These are phyloP conservation scores for Synodontis membranacea DNA, from an alignment of 2,113 vertebrate genomes.

Conservation along the genomic window DNA sequence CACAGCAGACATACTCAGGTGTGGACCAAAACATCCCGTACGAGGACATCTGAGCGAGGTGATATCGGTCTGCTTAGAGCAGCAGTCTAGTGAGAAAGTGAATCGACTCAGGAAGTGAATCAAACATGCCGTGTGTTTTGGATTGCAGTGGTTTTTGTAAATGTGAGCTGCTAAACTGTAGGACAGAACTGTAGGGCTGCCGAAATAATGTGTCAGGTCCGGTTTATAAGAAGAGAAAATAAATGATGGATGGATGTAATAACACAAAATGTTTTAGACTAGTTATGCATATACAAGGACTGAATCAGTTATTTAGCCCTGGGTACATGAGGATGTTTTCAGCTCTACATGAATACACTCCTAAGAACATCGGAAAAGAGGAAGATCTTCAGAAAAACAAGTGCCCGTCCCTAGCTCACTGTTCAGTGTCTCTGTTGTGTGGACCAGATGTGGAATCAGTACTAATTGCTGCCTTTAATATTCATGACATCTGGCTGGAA, in stretches of 20 bases:
- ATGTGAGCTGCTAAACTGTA: neutral
- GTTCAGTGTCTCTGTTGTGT: neutral
- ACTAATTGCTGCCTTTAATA: slow-evolving; percentile 29
- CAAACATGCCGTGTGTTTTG: neutral
- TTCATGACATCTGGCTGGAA: slow-evolving; percentile 5
- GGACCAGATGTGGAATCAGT: slow-evolving; percentile 23
- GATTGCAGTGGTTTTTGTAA: neutral
- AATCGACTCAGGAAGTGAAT: neutral
- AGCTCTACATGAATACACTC: neutral
- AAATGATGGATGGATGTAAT: neutral
- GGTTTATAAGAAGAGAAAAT: neutral
- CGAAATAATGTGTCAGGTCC: neutral
- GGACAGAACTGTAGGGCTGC: neutral
- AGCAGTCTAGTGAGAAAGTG: neutral
- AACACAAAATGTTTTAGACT: neutral
- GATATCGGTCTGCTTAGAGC: neutral
- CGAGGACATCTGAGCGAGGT: neutral
- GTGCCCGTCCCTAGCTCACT: too few species aligned
- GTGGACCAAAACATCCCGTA: neutral
- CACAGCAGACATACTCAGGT: neutral
- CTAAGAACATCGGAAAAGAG: neutral
- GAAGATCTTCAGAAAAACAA: neutral
- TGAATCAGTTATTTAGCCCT: neutral
- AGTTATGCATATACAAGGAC: neutral
- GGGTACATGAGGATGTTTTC: too few species aligned